Evolutionary conservation across 2,113 vertebrate species (phyloP).

Genomic region (Phoenicopterus ruber): DNA sequence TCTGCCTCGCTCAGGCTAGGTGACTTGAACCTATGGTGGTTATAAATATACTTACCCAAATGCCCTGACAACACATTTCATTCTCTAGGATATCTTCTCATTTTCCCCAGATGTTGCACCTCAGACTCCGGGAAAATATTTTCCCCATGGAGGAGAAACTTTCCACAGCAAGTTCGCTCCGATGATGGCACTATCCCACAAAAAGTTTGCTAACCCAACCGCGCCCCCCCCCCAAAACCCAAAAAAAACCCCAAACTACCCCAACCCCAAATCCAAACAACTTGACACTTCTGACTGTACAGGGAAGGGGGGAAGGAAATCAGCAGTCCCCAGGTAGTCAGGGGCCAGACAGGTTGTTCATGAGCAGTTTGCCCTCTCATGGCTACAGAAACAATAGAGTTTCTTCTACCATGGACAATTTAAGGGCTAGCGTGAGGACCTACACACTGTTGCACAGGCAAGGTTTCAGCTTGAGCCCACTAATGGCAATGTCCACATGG

Average conservation of each 20-base stretch:
- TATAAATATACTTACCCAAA: neutral
- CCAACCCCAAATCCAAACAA: neutral
- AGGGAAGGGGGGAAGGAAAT: neutral
- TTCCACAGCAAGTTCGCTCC: neutral
- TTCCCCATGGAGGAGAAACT: neutral
- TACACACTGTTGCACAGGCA: neutral
- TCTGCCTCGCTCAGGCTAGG: rapidly evolving
- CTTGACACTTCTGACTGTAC: neutral
- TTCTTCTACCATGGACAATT: neutral
- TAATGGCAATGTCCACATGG: rapidly evolving
- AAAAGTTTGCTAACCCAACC: too few species aligned
- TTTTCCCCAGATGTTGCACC: neutral
- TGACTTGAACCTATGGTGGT: neutral
- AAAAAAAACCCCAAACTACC: too few species aligned
- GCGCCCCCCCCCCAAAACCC: too few species aligned
- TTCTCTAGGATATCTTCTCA: neutral
- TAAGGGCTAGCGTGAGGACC: neutral
- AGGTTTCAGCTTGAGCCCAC: neutral
- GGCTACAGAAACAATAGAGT: neutral
- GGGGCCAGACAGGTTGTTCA: rapidly evolving
- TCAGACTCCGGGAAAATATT: neutral
- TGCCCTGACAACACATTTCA: neutral
- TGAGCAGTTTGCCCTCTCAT: neutral
- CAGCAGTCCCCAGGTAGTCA: neutral
- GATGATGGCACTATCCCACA: neutral